Percentiles rank a stretch among this genome's conserved stretches.
phyloP scores from a whole-genome alignment of 2,797 vertebrate species.

The Anisognathus igniventris region DNA sequence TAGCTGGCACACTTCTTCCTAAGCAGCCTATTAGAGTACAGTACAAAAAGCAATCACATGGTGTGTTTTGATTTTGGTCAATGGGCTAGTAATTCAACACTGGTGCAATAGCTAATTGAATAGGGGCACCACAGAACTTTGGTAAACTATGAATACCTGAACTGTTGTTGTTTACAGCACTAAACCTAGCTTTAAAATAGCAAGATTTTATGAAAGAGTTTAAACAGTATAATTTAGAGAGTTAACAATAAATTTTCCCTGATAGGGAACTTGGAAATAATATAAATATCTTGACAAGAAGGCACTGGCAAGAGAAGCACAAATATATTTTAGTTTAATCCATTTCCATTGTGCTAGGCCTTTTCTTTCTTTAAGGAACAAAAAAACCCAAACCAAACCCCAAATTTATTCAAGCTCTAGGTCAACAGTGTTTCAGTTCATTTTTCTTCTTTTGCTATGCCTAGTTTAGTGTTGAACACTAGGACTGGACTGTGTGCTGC shows the following conservation, averaged over 20 bases:
- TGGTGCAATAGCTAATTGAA: neutral
- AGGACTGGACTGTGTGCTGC: neutral
- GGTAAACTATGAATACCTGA: neutral
- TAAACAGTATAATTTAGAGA: neutral
- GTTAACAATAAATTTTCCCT: neutral
- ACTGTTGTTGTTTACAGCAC: neutral
- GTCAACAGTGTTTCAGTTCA: constrained; percentile 13
- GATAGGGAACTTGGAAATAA: neutral
- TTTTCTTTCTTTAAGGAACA: neutral
- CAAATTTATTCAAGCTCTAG: constrained; percentile 28
- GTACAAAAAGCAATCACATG: neutral
- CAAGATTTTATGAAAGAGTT: neutral
- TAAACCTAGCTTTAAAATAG: neutral
- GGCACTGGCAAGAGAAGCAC: neutral
- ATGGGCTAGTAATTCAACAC: neutral
- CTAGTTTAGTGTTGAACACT: neutral
- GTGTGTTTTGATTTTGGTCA: constrained; percentile 23
- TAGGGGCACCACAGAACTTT: neutral
- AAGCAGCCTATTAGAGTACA: neutral
- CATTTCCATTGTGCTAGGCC: neutral
- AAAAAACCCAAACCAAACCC: neutral
- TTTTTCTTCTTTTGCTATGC: neutral
- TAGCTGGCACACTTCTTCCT: neutral
- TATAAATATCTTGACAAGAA: neutral
- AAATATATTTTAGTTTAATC: neutral